These are phyloP conservation scores for Cancer borealis DNA, from an alignment of 2,888 invertebrate species.

Conservation along the genomic window DNA sequence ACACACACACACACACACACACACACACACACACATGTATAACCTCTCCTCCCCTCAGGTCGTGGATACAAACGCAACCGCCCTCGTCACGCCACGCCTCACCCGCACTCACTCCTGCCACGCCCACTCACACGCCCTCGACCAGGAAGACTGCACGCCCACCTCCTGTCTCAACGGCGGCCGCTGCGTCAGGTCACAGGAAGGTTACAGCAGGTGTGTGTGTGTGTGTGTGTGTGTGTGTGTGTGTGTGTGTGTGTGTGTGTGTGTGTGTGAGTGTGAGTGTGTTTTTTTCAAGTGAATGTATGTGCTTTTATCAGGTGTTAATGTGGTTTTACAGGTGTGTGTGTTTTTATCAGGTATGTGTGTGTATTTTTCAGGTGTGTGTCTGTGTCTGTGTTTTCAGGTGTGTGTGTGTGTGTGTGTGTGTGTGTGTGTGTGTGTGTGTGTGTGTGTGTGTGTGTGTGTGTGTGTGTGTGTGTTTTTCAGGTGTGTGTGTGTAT, in stretches of 20 bases:
- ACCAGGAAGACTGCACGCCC: slow-evolving; percentile 32
- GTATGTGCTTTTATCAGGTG: neutral
- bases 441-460: neutral
- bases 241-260: slow-evolving; percentile 52
- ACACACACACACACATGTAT: neutral
- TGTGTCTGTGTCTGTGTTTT: slow-evolving; percentile 16
- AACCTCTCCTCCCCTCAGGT: slow-evolving; percentile 52
- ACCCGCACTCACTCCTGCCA: slow-evolving; percentile 52
- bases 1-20: neutral
- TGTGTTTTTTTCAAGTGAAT: neutral
- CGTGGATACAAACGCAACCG: slow-evolving; percentile 71
- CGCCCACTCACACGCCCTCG: neutral
- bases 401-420: neutral
- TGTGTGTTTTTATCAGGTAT: slow-evolving; percentile 15
- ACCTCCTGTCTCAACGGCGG: slow-evolving; percentile 72
- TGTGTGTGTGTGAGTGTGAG: neutral
- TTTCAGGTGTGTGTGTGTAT: neutral
- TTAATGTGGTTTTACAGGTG: neutral
- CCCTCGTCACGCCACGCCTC: slow-evolving; percentile 71
- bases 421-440: neutral
- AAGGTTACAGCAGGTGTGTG: slow-evolving; percentile 49
- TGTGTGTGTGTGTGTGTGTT: neutral
- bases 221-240: slow-evolving; percentile 58
- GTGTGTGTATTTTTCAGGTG: slow-evolving; percentile 40
- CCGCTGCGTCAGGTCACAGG: slow-evolving; percentile 55